phyloP scores from a whole-genome alignment of 2,888 invertebrate genomes.

The Nudaria mundana region DNA sequence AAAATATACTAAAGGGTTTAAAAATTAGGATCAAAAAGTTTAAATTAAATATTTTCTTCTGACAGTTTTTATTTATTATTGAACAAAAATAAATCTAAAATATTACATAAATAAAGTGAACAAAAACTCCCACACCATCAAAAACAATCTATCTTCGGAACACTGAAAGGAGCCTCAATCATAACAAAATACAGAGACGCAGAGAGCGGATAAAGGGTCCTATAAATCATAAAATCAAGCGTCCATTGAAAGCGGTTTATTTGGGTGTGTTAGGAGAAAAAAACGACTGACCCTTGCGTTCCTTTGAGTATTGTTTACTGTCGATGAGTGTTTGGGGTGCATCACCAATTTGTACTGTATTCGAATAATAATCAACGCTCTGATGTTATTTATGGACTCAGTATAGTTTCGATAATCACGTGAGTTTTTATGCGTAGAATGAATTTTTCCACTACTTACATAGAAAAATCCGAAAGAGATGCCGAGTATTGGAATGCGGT shows the following conservation, averaged over 20 bases:
- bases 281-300: slow-evolving; percentile 62
- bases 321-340: slow-evolving; percentile 55
- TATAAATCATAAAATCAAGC: slow-evolving; percentile 81
- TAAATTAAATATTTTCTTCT: slow-evolving; percentile 23
- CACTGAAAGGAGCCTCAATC: slow-evolving; percentile 77
- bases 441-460: slow-evolving; percentile 21
- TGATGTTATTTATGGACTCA: slow-evolving; percentile 71
- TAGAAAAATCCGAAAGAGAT: slow-evolving; percentile 17
- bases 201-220: slow-evolving; percentile 69
- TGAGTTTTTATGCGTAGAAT: slow-evolving; percentile 36
- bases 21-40: slow-evolving; percentile 10
- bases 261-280: slow-evolving; percentile 61
- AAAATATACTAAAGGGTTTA: too few relatives aligned
- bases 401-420: slow-evolving; percentile 73
- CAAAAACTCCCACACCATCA: slow-evolving; percentile 73
- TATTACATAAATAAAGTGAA: slow-evolving; percentile 67
- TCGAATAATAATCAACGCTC: slow-evolving; percentile 66
- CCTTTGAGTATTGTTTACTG: slow-evolving; percentile 56
- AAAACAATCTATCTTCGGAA: slow-evolving; percentile 77
- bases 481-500: slow-evolving; percentile 31
- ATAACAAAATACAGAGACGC: slow-evolving; percentile 76
- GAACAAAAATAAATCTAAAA: slow-evolving; percentile 59
- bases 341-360: slow-evolving; percentile 73
- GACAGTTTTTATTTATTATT: slow-evolving; percentile 37
- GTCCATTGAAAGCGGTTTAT: slow-evolving; percentile 73